These are phyloP conservation scores for Ia io DNA, from an alignment of 2,113 vertebrate genomes.

Conservation along the genomic window DNA sequence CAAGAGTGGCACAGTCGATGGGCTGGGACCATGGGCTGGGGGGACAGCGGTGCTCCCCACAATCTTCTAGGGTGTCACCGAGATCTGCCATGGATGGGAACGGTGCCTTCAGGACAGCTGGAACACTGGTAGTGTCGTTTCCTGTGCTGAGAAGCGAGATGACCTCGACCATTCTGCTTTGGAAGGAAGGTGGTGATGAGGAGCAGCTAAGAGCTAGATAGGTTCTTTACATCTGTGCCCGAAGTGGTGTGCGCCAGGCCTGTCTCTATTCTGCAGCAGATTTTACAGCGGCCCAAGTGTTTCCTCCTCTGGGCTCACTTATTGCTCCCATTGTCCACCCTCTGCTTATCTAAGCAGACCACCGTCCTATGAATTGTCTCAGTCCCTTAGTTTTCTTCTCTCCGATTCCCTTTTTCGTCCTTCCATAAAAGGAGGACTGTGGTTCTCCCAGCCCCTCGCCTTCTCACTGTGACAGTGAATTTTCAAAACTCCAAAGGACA, in stretches of 20 bases:
- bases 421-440: neutral
- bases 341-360: neutral
- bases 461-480: neutral
- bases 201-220: neutral
- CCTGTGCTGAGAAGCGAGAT: neutral
- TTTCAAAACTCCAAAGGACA: conserved; percentile 8
- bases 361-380: neutral
- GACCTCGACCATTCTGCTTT: neutral
- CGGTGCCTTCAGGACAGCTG: neutral
- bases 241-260: neutral
- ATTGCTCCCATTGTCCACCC: neutral
- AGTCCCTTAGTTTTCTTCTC: neutral
- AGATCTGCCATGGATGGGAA: neutral
- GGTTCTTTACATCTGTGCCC: neutral
- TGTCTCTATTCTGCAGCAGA: neutral
- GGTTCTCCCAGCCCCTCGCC: neutral
- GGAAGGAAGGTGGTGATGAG: neutral
- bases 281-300: neutral
- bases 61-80: neutral
- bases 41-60: neutral
- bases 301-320: neutral
- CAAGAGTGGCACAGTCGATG: neutral
- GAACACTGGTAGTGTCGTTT: neutral
- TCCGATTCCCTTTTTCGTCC: neutral
- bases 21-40: neutral